Percentiles rank a stretch among this genome's conserved stretches.
Conservation (phyloP, 2,113 vertebrate species). For the Micromys minutus region DNA sequence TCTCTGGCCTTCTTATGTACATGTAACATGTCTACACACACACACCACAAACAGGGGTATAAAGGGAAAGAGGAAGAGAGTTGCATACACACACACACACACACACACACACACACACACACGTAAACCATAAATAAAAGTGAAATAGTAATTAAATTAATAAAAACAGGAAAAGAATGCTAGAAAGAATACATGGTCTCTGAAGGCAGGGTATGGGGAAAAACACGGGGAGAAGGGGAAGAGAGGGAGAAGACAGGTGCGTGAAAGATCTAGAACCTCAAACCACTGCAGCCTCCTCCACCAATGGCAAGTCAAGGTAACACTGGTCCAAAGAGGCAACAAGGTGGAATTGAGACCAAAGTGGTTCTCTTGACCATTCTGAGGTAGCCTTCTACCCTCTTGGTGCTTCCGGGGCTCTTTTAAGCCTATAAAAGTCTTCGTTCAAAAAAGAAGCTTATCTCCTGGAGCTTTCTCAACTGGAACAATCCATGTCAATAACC, state of each 20-base stretch:
- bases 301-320: background rate
- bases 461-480: background rate
- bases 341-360: background rate
- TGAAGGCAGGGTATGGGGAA: background rate
- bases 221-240: background rate
- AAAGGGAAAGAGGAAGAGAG: background rate
- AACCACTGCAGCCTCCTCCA: too few species aligned
- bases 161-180: background rate
- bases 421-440: background rate
- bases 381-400: background rate
- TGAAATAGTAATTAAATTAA: background rate
- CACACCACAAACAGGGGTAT: background rate
- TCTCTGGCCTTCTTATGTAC: background rate
- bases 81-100: background rate
- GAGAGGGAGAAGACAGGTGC: background rate
- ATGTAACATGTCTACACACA: background rate
- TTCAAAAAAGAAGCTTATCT: background rate
- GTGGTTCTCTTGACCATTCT: background rate
- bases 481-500: background rate
- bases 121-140: background rate
- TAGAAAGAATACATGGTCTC: background rate
- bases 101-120: background rate
- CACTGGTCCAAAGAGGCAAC: background rate
- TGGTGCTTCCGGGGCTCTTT: background rate
- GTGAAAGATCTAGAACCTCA: background rate